Conservation (phyloP, 2,797 vertebrate species). For the Anniella stebbinsi region DNA sequence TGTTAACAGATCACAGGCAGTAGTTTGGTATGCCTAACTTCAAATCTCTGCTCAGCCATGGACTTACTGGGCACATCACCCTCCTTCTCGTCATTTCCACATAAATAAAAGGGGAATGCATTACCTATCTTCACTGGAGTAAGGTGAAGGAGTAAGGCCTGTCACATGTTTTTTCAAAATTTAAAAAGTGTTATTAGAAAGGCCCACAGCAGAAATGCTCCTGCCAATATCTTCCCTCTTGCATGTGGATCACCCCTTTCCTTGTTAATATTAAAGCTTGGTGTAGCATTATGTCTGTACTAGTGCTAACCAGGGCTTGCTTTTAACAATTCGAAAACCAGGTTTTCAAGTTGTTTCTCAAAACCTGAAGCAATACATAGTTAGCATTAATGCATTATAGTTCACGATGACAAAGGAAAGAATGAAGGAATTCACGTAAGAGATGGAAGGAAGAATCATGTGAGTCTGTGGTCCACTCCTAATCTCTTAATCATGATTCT, state of each 20-base stretch:
- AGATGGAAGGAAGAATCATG: neutral
- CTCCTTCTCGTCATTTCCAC: too few species aligned
- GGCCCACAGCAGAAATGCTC: neutral
- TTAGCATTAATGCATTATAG: neutral
- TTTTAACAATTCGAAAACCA: slow-evolving; percentile 14
- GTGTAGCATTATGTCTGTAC: neutral
- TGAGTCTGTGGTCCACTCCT: too few species aligned
- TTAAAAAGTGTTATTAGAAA: neutral
- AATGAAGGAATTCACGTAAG: neutral
- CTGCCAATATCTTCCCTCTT: neutral
- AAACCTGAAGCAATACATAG: neutral
- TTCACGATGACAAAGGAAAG: neutral
- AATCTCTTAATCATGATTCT: too few species aligned
- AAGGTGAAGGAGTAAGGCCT: neutral
- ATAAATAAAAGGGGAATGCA: neutral
- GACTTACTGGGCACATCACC: neutral
- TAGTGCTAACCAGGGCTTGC: neutral
- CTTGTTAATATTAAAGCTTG: neutral
- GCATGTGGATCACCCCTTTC: neutral
- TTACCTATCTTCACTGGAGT: neutral
- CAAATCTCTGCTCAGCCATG: neutral
- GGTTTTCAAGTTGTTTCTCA: neutral
- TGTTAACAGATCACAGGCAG: neutral
- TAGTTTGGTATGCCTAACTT: neutral
- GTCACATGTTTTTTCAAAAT: neutral